Base-by-base conservation (phyloP, 2,888 invertebrate genomes). In the Dicranocentrus wangi region DNA sequence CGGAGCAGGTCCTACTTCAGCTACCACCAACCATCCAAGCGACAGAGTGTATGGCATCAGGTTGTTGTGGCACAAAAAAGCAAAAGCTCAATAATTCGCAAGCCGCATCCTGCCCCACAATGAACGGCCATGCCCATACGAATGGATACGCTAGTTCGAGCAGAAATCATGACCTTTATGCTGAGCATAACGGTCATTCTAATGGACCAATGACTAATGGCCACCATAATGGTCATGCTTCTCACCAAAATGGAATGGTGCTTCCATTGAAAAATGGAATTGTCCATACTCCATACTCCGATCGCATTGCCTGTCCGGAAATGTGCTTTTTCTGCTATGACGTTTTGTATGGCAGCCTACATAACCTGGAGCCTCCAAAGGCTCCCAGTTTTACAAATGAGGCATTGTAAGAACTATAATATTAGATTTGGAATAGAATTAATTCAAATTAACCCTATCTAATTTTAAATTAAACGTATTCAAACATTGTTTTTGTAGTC, bases 291-390 rank as follows among this genome's bases (percentile, higher is more conserved):
- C 63, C 61, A 10, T 80, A 83, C 39, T 69, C 76, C 15, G 84
- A 85, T 79, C 83, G 86, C 10, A 94, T 97, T 87, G 96, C 95
- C 87, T 93, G 93, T 89, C 94, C 94, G 85, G 98, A 98, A 90
- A 99, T 99, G 99, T 97, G 97, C 89, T 96, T 95, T 91, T 99
- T 95, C 91, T 99, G 99, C 92, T 99, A 99, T 91, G 99, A 99
- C 91, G 97, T 98, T 87, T 93, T 99, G 86, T 95, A 97, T 90
- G 93, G 94, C 90, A 96, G 98, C 90, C 92, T 99, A 88, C 94
- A 97, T 90, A 95, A 94, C 89, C 92, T 95, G 89, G 96, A 97
- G 87, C 94, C 95, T 87, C 98, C 98, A 87, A 94, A 94, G 89
- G 92, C 93, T 87, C 97, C 98, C 88, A 92, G 93, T 90, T 98